A percentile compares a stretch with the other conserved stretches of the same genome.
phyloP scores from a whole-genome alignment of 2,113 vertebrate species.

The Ictalurus furcatus region DNA sequence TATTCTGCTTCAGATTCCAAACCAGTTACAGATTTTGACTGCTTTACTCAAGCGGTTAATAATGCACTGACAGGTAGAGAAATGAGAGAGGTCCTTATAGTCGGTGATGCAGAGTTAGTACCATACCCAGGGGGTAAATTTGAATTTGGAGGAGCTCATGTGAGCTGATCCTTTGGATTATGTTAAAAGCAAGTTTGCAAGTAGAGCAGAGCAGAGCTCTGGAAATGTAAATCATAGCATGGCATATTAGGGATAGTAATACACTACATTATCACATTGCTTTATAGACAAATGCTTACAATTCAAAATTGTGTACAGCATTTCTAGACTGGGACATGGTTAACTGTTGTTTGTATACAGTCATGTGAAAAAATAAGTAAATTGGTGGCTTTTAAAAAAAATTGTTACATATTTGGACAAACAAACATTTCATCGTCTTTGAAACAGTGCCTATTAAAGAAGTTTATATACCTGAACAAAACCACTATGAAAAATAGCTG shows the following conservation, averaged over 20 bases:
- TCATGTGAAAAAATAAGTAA: too few relatives aligned
- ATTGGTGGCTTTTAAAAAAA: too few relatives aligned
- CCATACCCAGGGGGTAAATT: slow-evolving; percentile 19
- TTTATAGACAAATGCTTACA: neutral
- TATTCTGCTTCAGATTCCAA: slow-evolving; percentile 7
- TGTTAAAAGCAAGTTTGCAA: slow-evolving; percentile 4
- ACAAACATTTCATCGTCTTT: too few relatives aligned
- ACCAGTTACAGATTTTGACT: slow-evolving; percentile 5
- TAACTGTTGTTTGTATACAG: neutral
- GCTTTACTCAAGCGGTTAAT: slow-evolving; percentile 20
- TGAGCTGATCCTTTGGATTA: slow-evolving; percentile 9
- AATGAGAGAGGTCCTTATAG: slow-evolving; percentile 16
- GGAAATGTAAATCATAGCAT: neutral
- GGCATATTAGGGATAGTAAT: neutral
- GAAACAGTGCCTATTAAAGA: too few relatives aligned
- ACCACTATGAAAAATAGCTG: too few relatives aligned
- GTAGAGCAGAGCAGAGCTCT: neutral
- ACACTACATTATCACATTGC: neutral
- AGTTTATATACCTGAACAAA: too few relatives aligned
- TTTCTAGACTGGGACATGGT: neutral
- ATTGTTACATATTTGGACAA: too few relatives aligned
- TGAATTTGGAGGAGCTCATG: slow-evolving; percentile 25
- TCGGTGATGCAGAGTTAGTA: neutral
- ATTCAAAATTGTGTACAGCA: neutral
- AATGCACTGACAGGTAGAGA: slow-evolving; percentile 25